A percentile compares a stretch with the other conserved stretches of the same genome.
These are phyloP conservation scores for Oxystoma pomonae DNA, from an alignment of 2,888 invertebrate genomes.

Conservation along the genomic window DNA sequence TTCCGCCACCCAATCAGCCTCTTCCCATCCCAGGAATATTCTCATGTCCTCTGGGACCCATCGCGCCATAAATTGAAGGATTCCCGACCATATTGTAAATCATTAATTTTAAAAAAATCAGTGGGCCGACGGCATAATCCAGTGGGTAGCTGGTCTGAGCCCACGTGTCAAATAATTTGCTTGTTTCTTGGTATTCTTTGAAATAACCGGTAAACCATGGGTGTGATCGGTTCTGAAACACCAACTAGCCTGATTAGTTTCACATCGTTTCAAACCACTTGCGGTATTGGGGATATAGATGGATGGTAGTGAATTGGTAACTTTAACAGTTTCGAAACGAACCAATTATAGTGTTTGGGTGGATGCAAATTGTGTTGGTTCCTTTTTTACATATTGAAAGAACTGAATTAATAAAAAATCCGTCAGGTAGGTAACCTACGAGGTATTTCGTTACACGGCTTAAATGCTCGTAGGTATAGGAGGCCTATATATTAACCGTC, in stretches of 20 bases:
- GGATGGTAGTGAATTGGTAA: no score
- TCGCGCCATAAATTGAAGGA: background rate
- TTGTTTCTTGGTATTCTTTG: conserved; percentile 25
- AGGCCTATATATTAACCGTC: no score
- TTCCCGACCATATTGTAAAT: background rate
- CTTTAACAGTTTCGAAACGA: no score
- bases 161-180: conserved; percentile 26
- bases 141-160: conserved; percentile 23
- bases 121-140: background rate
- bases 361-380: background rate
- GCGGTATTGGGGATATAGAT: no score
- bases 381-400: background rate
- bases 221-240: conserved; percentile 7
- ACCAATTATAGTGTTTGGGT: background rate
- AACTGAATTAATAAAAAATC: background rate
- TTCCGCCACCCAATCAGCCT: no score
- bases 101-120: background rate
- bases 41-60: no score
- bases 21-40: no score
- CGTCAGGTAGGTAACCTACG: background rate
- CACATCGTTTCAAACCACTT: no score
- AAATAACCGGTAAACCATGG: conserved; percentile 20
- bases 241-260: background rate
- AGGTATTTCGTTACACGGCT: background rate
- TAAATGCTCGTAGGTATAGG: background rate